phyloP scores from a whole-genome alignment of 2,888 invertebrate species.

The Xanthorhoe designata region DNA sequence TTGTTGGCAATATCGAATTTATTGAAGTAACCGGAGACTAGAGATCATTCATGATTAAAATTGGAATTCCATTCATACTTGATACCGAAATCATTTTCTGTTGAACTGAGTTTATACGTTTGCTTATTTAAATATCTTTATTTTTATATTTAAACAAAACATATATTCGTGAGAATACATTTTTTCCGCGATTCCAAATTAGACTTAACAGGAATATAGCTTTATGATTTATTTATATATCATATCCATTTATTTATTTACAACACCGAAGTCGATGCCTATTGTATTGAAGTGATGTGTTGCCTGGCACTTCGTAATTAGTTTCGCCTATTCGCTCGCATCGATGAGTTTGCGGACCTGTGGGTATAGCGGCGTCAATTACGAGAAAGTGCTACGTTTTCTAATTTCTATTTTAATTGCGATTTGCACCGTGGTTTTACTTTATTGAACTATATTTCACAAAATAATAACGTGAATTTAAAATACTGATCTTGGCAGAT shows the following conservation, averaged over 20 bases:
- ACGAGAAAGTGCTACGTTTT: constrained; percentile 71
- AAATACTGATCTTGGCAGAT: neutral
- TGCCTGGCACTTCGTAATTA: constrained; percentile 62
- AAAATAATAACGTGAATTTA: neutral
- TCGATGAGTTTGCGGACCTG: constrained; percentile 52
- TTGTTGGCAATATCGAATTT: neutral
- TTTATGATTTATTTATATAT: neutral
- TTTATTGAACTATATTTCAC: constrained; percentile 5
- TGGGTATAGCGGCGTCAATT: constrained; percentile 59
- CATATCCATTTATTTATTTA: constrained; percentile 6
- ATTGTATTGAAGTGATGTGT: constrained; percentile 41
- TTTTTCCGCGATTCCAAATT: neutral
- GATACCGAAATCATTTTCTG: neutral
- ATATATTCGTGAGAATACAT: no score
- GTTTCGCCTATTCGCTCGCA: constrained; percentile 63
- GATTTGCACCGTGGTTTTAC: constrained; percentile 42
- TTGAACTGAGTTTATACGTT: neutral
- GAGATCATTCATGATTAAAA: neutral
- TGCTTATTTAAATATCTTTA: neutral
- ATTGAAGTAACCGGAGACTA: neutral
- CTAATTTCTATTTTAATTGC: constrained; percentile 71
- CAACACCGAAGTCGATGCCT: constrained; percentile 19
- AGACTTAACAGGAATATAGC: neutral
- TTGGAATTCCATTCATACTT: neutral
- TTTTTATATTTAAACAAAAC: no score